Evolutionary conservation across 2,888 invertebrate genomes (phyloP), one percentile per base, ranked within the genome.

Genomic region (Poecilobothrus nobilitatus): DNA sequence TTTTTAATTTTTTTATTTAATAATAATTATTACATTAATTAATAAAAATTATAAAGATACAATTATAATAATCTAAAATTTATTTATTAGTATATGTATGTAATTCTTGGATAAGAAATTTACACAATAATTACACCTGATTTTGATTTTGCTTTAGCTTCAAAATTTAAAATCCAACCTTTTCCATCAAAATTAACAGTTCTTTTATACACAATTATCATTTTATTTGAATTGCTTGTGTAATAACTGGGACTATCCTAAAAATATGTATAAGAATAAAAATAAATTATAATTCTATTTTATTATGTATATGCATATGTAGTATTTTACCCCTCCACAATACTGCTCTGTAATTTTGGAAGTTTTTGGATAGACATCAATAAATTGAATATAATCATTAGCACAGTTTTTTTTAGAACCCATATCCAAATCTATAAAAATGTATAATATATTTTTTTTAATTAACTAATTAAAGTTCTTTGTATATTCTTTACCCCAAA

Each of bases 181-280:
- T 84, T 84, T 0, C 91, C 92, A 64, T 86, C 85, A 74, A 91
- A 92, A 74, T 89, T 89, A 22, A 84, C 80, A 9, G 86, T 86
- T 10, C 90, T 88, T 63, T 83, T 84, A 71, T 89, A 82, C 66
- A 84, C 82, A 76, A 80, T 70, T 7, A 73, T 73, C 1, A 78
- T 34, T 9, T 73, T 74, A 68, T 86, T 86, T 18, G 83, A 83
- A 0, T 74, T 71, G 66, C 86, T 84, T 0, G 78, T 80, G 72
- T 84, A 86, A 37, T 79, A 77, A 0, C 86, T 85, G 0, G 89
- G 87, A 1, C 72, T 70, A 37, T 84, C 83, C 81, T 90, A 20
- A n/a, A 18, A 2, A 12, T 10, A 63, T 69, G 64, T 27, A 18
- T n/a, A n/a, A 27, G n/a, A 27, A 63, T 3, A 21, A 34, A 33